Evolutionary conservation across 2,888 invertebrate genomes (phyloP).

Genomic region (Amphimallon solstitiale): DNA sequence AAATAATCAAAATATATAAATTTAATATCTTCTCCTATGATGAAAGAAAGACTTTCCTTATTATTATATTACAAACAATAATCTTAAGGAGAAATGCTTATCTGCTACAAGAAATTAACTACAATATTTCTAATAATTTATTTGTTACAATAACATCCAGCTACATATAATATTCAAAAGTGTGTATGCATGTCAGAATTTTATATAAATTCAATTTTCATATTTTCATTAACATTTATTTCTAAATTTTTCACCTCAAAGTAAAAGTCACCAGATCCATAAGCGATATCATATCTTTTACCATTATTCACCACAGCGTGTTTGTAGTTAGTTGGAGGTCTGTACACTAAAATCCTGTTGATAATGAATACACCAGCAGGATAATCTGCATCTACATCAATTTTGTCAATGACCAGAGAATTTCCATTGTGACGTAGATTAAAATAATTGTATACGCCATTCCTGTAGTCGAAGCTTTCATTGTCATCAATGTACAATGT

Average conservation of each 20-base stretch:
- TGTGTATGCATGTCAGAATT: too few species aligned
- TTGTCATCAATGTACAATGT: conserved; percentile 90
- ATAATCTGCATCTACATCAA: conserved; percentile 9
- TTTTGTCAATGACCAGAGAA: background rate
- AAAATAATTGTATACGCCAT: conserved; percentile 58
- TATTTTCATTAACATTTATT: background rate
- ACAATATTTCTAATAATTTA: too few species aligned
- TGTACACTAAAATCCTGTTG: background rate
- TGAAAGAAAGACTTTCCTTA: too few species aligned
- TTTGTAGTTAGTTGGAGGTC: background rate
- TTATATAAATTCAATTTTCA: background rate
- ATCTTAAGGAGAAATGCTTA: too few species aligned
- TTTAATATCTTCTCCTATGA: too few species aligned
- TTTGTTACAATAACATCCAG: too few species aligned
- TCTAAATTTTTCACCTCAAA: background rate
- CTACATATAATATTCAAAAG: too few species aligned
- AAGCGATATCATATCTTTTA: background rate
- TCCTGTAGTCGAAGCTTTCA: conserved; percentile 30
- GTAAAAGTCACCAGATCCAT: background rate
- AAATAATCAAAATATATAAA: too few species aligned
- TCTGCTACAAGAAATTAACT: too few species aligned
- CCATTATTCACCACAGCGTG: background rate
- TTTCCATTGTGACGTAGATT: background rate
- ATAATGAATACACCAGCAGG: background rate
- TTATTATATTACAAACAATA: too few species aligned